Evolutionary conservation across 2,888 invertebrate genomes (phyloP), one percentile per base, ranked within the genome.

Genomic region (Aquatica leii): DNA sequence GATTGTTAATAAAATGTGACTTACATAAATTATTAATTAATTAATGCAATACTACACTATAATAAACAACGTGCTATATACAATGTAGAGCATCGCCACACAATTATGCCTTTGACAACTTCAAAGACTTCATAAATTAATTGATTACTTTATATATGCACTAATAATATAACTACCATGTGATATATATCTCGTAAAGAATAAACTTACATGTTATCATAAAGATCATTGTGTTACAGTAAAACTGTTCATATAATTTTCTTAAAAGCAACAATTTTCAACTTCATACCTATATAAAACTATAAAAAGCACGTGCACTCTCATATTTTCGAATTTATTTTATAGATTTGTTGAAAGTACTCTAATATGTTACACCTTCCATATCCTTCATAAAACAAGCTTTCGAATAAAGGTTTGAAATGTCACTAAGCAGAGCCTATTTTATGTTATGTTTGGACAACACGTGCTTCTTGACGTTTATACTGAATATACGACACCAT

Each of bases 401-500:
- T 71, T 66, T 68, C 71, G 69, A 74, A 74, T 75, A 74, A 76
- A 77, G 77, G 74, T 77, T 77, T 76, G 75, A 75, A 77, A 77
- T 74, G 76, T 75, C 77, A 71, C 76, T 75, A 73, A 76, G 73
- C 74, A 75, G 73, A 74, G 77, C 78, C 76, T 77, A 75, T 71
- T 78, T 76, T 77, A 78, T 78, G 78, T 79, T 77, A 77, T 77
- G 75, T 79, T 78, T 78, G 78, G 77, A 78, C 78, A 79, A 78
- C 80, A 80, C 78, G 78, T 80, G 79, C 78, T 78, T 65, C 67
- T 67, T 74, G 77, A 79, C 79, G 74, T 78, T 80, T 78, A 78
- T 77, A 74, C 78, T 71, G 74, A 75, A 80, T 75, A 79, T 79
- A 79, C 76, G 74, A 73, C 69, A 71, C 71, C 69, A 76, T 80